Evolutionary conservation across 2,888 invertebrate species (phyloP).

Genomic region (Rhagium mordax): DNA sequence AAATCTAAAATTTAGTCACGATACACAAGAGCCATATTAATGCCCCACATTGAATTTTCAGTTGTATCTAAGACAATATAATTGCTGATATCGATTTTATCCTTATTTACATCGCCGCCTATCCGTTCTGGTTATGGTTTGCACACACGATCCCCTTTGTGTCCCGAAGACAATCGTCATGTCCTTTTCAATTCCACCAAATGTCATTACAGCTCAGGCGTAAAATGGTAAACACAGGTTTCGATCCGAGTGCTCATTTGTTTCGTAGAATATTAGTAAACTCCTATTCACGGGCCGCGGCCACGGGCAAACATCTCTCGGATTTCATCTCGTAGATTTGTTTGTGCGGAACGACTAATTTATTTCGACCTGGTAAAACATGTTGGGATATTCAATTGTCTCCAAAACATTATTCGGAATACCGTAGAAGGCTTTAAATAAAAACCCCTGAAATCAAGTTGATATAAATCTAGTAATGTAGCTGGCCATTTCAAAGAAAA

Average conservation of each 20-base stretch:
- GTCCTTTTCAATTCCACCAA: slow-evolving; percentile 1
- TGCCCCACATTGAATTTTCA: no score
- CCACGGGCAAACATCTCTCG: not conserved
- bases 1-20: no score
- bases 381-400: no score
- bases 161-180: not conserved
- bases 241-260: slow-evolving; percentile 5
- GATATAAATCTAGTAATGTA: no score
- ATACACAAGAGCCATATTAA: not conserved
- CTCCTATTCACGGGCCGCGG: no score
- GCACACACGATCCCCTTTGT: not conserved
- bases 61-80: not conserved
- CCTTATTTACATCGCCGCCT: not conserved
- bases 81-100: slow-evolving; percentile 2
- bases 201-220: slow-evolving; percentile 1
- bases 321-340: not conserved
- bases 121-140: not conserved
- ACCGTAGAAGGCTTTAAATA: no score
- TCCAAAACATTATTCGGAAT: no score
- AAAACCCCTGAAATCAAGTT: no score
- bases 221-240: slow-evolving; percentile 8
- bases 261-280: slow-evolving; percentile 1
- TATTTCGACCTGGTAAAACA: no score
- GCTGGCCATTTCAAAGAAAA: no score
- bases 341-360: no score